phyloP scores from a whole-genome alignment of 2,113 vertebrate species.

The Pluvianellus socialis region DNA sequence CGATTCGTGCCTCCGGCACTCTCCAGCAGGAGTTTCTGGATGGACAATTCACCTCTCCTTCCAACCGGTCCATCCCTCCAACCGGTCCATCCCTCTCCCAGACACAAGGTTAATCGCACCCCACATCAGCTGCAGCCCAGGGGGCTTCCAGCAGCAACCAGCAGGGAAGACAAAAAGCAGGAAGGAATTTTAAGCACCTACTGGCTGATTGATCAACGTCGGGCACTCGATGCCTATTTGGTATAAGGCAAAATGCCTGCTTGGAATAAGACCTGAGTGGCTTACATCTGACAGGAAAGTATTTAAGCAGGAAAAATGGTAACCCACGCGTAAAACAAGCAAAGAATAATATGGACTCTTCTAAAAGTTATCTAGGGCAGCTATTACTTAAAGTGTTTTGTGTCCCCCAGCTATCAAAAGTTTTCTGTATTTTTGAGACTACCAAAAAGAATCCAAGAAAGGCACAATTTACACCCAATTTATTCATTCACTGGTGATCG shows the following conservation, averaged over 20 bases:
- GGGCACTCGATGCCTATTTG: accelerated
- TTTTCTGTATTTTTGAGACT: not conserved
- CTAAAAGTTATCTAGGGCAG: not conserved
- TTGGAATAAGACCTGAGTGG: not conserved
- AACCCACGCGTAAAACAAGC: not conserved
- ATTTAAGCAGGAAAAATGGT: not conserved
- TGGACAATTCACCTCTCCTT: not conserved
- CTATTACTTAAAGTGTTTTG: not conserved
- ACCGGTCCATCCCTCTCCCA: not conserved
- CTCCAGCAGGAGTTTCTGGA: not conserved
- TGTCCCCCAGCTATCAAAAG: not conserved
- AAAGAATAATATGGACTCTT: not conserved
- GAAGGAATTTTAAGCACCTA: not conserved
- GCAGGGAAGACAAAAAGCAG: not conserved
- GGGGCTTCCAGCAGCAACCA: not conserved
- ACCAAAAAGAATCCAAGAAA: not conserved
- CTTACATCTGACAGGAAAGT: not conserved
- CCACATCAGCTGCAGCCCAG: not conserved
- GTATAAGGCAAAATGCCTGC: not conserved
- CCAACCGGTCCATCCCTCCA: not conserved
- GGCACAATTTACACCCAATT: not conserved
- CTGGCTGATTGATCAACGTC: not conserved
- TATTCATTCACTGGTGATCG: not conserved
- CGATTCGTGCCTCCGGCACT: not conserved
- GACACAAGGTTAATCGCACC: not conserved